phyloP scores from a whole-genome alignment of 2,113 vertebrate genomes.

The Emydocephalus ijimae region DNA sequence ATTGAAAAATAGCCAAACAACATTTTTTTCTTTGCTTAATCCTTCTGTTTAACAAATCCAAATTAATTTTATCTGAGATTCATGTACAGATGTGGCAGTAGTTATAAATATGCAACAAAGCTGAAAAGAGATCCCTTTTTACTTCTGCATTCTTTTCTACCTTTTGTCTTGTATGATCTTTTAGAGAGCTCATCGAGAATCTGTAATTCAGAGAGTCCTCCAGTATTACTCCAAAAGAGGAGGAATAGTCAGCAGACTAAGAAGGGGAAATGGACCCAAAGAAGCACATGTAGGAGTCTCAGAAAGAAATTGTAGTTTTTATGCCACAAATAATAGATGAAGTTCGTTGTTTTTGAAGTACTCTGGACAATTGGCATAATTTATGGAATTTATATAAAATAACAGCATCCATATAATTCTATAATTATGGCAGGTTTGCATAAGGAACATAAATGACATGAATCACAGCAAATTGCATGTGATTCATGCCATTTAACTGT shows the following conservation, averaged over 20 bases:
- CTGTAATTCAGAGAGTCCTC: not conserved
- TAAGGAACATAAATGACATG: not conserved
- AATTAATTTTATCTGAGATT: not conserved
- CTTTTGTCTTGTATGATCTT: not conserved
- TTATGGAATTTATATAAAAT: not conserved
- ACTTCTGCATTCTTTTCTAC: not conserved
- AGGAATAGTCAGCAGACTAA: not conserved
- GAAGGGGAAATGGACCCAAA: not conserved
- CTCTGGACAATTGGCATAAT: not conserved
- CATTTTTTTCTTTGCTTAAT: not conserved
- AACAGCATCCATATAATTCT: not conserved
- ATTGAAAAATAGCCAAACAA: not conserved
- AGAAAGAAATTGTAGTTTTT: not conserved
- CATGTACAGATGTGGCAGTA: not conserved
- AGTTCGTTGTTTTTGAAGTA: not conserved
- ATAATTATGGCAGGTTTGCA: not conserved
- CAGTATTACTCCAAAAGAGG: not conserved
- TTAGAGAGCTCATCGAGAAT: not conserved
- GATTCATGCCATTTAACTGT: not conserved
- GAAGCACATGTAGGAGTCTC: not conserved
- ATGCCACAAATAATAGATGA: not conserved
- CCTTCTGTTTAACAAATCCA: not conserved
- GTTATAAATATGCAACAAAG: not conserved
- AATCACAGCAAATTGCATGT: not conserved
- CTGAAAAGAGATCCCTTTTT: not conserved